Evolutionary conservation across 2,797 vertebrate genomes (phyloP).

Genomic region (Lophius americanus): DNA sequence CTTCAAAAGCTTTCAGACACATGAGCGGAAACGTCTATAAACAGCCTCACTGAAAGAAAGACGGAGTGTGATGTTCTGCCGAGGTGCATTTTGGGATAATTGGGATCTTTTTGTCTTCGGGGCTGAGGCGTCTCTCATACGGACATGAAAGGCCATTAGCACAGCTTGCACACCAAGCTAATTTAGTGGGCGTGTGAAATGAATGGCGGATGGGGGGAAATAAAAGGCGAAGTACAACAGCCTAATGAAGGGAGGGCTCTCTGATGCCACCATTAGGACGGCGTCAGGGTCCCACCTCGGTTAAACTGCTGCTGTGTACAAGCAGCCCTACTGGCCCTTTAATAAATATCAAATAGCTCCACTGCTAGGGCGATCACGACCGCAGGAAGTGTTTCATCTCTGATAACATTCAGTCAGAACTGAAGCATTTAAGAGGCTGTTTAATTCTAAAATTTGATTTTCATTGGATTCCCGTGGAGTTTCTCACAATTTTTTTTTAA

Average conservation of each 20-base stretch:
- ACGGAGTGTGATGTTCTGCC: constrained; percentile 29
- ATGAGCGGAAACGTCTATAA: not conserved
- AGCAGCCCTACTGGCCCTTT: not conserved
- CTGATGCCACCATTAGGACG: constrained; percentile 53
- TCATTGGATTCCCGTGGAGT: not conserved
- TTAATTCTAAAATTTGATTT: not conserved
- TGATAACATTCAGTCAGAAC: constrained; percentile 4
- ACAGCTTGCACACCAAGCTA: constrained; percentile 68
- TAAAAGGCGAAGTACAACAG: constrained; percentile 54
- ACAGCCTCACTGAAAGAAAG: constrained; percentile 1
- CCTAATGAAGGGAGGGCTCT: constrained; percentile 56
- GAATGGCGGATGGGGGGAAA: constrained; percentile 54
- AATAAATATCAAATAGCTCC: constrained; percentile 17
- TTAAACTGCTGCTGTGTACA: constrained; percentile 4
- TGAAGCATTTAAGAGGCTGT: not conserved
- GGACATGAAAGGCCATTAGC: constrained; percentile 77
- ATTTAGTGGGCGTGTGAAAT: constrained; percentile 70
- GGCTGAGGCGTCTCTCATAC: constrained; percentile 71
- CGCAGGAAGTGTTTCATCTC: constrained; percentile 10
- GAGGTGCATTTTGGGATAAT: constrained; percentile 68
- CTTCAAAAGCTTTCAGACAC: constrained; percentile 24
- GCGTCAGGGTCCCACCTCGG: constrained; percentile 35
- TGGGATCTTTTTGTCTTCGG: constrained; percentile 68
- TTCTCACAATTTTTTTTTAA: not conserved
- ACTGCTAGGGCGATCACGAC: not conserved